Conservation (phyloP, 2,113 vertebrate genomes). For the Eulemur macaco region DNA sequence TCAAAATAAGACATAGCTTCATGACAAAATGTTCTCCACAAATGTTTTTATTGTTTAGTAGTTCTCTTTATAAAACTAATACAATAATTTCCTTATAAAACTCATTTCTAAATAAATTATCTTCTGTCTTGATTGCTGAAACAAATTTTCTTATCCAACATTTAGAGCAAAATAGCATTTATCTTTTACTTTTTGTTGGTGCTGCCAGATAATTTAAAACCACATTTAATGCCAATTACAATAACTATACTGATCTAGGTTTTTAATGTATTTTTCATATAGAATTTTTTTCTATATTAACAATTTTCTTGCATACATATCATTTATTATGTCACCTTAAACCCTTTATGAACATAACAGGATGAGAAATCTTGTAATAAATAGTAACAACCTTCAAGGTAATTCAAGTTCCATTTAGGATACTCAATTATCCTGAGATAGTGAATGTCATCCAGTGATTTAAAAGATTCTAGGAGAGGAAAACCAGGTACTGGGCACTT, state of each 20-base stretch:
- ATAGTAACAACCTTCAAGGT: neutral
- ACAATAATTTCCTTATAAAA: neutral
- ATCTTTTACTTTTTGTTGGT: neutral
- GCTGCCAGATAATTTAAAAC: neutral
- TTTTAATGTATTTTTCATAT: neutral
- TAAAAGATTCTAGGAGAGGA: slow-evolving; percentile 40
- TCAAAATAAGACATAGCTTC: neutral
- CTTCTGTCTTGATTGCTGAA: neutral
- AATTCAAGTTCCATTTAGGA: neutral
- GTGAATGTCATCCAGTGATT: neutral
- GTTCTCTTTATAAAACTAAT: neutral
- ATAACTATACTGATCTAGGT: neutral
- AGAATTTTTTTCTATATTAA: neutral
- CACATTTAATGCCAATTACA: neutral
- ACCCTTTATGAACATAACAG: neutral
- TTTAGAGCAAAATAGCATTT: neutral
- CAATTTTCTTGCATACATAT: neutral
- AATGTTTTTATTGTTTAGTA: neutral
- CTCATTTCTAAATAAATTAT: neutral
- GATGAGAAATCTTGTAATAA: neutral
- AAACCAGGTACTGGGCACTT: slow-evolving; percentile 66
- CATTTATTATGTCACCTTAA: neutral
- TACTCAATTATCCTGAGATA: neutral
- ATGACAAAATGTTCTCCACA: neutral
- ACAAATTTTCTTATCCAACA: neutral